Base-by-base conservation (phyloP, 2,888 invertebrate genomes). In the Polyommatus icarus region DNA sequence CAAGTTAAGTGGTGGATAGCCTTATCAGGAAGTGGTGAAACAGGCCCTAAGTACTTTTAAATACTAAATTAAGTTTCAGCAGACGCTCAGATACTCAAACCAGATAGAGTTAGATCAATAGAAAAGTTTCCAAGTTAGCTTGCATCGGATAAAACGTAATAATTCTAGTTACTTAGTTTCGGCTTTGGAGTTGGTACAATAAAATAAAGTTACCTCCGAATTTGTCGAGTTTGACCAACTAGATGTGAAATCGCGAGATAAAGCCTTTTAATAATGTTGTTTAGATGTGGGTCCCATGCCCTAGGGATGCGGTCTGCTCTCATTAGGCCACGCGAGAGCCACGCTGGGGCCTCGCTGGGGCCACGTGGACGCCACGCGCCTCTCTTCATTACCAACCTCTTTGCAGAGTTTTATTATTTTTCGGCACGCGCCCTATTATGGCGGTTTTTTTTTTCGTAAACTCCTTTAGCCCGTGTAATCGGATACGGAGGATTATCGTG, bases 351-450 rank as follows among this genome's bases (percentile, higher is more conserved):
- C 24, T 24, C 82, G 82, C 86, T 84, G 86, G 85, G 83, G 88
- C 78, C 82, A 78, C 76, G 84, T 79, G 67, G 67, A 67, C 67
- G 67, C 29, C 92, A 91, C 91, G 89, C 88, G 91, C 80, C 87
- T 77, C 81, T 84, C 87, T 89, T 91, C 91, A 91, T 91, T 92
- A 91, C 87, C 86, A 84, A 85, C 86, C 87, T 87, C 88, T 89
- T 85, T 87, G 84, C 88, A 84, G 86, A 87, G 90, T 67, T 89
- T 91, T 92, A 92, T 92, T 92, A 92, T 92, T 91, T 89, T 87
- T 85, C 86, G 91, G 86, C 93, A 92, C 92, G 93, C 88, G 92
- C 80, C 91, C 91, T 84, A 89, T 91, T 90, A 86, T 87, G 81
- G 88, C 84, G 89, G 88, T 88, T 89, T 88, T 86, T 86, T 87